Evolutionary conservation across 2,797 vertebrate species (phyloP).

Genomic region (Sebastes iracundus): DNA sequence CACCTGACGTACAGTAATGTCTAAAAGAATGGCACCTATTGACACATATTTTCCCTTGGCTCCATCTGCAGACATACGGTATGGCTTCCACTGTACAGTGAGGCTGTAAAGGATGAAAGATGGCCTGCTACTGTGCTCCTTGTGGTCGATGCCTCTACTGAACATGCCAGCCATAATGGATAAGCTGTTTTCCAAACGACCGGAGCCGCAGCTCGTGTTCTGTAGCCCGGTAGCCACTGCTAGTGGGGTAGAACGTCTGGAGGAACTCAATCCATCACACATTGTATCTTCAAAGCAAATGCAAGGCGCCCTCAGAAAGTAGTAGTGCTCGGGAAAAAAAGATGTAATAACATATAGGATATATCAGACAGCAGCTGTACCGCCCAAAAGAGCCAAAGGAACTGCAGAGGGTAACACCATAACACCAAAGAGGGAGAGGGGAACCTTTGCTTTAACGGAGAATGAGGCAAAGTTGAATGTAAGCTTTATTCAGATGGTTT

Average conservation of each 20-base stretch:
- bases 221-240: slow-evolving; percentile 48
- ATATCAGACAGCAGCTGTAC: neutral
- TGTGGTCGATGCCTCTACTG: slow-evolving; percentile 46
- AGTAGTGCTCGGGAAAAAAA: neutral
- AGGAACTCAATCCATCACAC: slow-evolving; percentile 57
- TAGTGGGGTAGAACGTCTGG: slow-evolving; percentile 44
- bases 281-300: slow-evolving; percentile 20
- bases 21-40: slow-evolving; percentile 14
- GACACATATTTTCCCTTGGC: slow-evolving; percentile 12
- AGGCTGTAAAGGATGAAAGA: slow-evolving; percentile 64
- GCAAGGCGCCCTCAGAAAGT: slow-evolving; percentile 1
- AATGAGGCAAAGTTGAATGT: neutral
- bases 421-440: neutral
- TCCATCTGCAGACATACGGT: neutral
- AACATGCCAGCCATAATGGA: slow-evolving; percentile 68
- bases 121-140: slow-evolving; percentile 22
- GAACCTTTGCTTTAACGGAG: neutral
- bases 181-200: slow-evolving; percentile 73
- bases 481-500: neutral
- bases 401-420: neutral
- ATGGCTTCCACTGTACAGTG: slow-evolving; percentile 15
- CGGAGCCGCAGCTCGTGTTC: slow-evolving; percentile 51
- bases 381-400: neutral
- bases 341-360: slow-evolving; percentile 5
- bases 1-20: slow-evolving; percentile 16